A percentile compares a stretch with the other conserved stretches of the same genome.
These are phyloP conservation scores for Prunella fulvescens DNA, from an alignment of 2,113 vertebrate species.

Conservation along the genomic window DNA sequence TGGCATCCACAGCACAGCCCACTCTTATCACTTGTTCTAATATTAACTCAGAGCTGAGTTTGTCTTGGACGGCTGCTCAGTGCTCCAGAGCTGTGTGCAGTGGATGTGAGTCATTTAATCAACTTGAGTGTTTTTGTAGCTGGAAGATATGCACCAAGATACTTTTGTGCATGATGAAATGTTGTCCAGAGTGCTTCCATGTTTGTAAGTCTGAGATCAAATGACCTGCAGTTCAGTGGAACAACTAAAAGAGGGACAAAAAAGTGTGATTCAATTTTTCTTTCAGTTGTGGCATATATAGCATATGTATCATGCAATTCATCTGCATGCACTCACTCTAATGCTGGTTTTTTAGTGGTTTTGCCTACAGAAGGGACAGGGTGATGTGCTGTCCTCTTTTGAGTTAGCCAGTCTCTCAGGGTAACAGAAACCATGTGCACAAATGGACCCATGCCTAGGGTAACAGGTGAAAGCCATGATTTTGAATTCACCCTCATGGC, in stretches of 20 bases:
- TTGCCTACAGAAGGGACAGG: background rate
- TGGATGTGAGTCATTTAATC: background rate
- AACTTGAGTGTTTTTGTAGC: background rate
- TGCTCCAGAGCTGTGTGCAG: background rate
- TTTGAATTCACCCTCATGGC: background rate
- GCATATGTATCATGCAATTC: background rate
- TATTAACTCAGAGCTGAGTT: slow-evolving; percentile 1
- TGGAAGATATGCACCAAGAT: background rate
- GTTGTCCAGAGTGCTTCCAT: background rate
- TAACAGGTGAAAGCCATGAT: background rate
- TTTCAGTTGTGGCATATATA: background rate
- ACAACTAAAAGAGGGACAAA: background rate
- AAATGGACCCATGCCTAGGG: background rate
- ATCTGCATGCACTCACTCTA: background rate
- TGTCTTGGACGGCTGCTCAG: background rate
- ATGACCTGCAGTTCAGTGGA: background rate
- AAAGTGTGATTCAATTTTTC: background rate
- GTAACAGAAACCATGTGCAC: background rate
- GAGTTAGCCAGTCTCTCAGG: background rate
- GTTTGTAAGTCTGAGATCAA: background rate
- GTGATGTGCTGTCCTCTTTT: background rate
- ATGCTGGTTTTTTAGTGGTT: background rate
- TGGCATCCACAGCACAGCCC: background rate
- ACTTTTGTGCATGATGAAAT: background rate
- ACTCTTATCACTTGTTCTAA: background rate